Evolutionary conservation across 1,140 invertebrate genomes (phyloP), one percentile per base, ranked within the genome.

Genomic region (Drosophila prosaltans): DNA sequence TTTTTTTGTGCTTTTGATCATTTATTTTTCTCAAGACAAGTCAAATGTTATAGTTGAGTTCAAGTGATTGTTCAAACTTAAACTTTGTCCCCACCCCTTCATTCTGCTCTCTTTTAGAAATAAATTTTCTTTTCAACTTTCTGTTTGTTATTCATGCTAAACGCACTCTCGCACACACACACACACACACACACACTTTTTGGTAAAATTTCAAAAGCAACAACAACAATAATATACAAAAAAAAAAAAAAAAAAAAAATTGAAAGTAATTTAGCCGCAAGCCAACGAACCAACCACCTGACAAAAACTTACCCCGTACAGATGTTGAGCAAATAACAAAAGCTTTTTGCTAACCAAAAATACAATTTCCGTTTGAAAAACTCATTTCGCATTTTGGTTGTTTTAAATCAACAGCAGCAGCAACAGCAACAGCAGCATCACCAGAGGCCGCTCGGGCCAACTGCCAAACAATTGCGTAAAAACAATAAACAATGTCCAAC

Each of bases 341-440:
- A 69, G 76, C 69, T 62, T 69, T 68, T 69, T 70, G 70, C 77
- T 78, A 82, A 80, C 83, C 80, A 80, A 88, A 88, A 88, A 88
- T 78, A 80, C 83, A 86, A 86, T 86, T 86, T 86, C 83, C 83
- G 83, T 88, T 88, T 72, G 58, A 57, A 88, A 86, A 86, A 86
- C 84, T 83, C 80, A 83, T 88, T 88, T 88, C 76, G 73, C 84
- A 88, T 89, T 88, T 83, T 78, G 84, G 80, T 83, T 88, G 84
- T 88, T 88, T 88, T 88, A 88, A 88, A 89, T 88, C 83, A 88
- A 88, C 83, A 85, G 67, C 69, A 69, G 39, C 60, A 55, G 60
- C 43, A 64, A 30, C 62, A 64, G 30, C 43, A 61, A 43, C 48
- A 67, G 48, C 72, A 51, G 48, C 72, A 51, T 51, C 45, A 67